Base-by-base conservation (phyloP, 2,888 invertebrate genomes). In the Synanthedon tipuliformis region DNA sequence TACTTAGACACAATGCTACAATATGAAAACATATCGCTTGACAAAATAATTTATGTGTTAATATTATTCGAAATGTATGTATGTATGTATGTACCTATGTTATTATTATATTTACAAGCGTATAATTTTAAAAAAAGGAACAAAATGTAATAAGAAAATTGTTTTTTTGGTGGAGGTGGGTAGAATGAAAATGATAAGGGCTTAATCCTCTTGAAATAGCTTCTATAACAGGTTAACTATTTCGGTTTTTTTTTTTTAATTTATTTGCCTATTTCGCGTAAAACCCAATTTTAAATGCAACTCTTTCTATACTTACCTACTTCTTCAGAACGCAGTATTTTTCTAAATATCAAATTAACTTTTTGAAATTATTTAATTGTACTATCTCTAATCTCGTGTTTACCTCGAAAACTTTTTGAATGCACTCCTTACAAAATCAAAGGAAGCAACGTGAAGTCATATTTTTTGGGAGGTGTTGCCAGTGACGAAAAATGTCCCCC, bases 11-110 rank as follows among this genome's bases (percentile, higher is more conserved):
- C 73, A 75, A 74, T 78, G 83, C 80, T 84, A 86, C 85, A 85
- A 86, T 85, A 85, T 84, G 66, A 63, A 84, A 78, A 86, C 86
- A 85, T 86, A 86, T 86, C 86, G 86, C 86, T 86, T 78, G 75
- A 77, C 79, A 79, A 78, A 76, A 61, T 70, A 68, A 56, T 55
- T 56, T 56, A 56, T 51, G 51, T 56, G 56, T 55, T 60, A 61
- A 68, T 64, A 69, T 69, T 64, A 70, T 67, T 61, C 69, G 66
- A 70, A 69, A 67, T 66, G 66, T 69, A 66, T 69, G 68, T 70
- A 58, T 69, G 68, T 70, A 58, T 69, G 34, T 34, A 34, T 10
- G 7, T 34, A 34, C 10, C 34, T 34, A 34, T 10, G 34, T 34
- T 34, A 34, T 23, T 5, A 69, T 68, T 70, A 72, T 73, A 75